Evolutionary conservation across 2,113 vertebrate species (phyloP).

Genomic region (Heteronetta atricapilla): DNA sequence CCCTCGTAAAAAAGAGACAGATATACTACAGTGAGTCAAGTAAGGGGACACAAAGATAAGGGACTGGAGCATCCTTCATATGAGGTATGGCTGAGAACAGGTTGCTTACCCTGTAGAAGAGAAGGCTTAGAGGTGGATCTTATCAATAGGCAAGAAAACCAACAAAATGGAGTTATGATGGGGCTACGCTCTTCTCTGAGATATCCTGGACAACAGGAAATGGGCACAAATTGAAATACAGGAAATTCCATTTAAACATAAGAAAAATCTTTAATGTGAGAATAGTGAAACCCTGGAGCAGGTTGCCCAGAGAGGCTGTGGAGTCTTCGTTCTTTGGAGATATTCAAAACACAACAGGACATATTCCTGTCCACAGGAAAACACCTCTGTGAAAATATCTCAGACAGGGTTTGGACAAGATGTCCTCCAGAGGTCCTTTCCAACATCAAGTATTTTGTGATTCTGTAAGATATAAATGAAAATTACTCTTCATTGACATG

Average conservation of each 20-base stretch:
- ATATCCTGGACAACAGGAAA: not conserved
- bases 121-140: not conserved
- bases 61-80: too few species aligned
- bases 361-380: not conserved
- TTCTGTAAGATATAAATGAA: not conserved
- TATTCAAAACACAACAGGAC: not conserved
- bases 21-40: too few species aligned
- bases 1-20: too few species aligned
- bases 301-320: not conserved
- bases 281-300: not conserved
- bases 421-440: not conserved
- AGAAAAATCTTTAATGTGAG: not conserved
- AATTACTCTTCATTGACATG: not conserved
- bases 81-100: too few species aligned
- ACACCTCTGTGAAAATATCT: not conserved
- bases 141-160: not conserved
- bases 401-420: too few species aligned
- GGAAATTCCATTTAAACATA: not conserved
- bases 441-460: not conserved
- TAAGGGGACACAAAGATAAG: too few species aligned
- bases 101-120: too few species aligned
- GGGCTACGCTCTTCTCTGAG: not conserved
- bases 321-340: not conserved
- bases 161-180: not conserved
- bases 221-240: not conserved